phyloP scores from a whole-genome alignment of 2,113 vertebrate genomes.

The Sylvia atricapilla region DNA sequence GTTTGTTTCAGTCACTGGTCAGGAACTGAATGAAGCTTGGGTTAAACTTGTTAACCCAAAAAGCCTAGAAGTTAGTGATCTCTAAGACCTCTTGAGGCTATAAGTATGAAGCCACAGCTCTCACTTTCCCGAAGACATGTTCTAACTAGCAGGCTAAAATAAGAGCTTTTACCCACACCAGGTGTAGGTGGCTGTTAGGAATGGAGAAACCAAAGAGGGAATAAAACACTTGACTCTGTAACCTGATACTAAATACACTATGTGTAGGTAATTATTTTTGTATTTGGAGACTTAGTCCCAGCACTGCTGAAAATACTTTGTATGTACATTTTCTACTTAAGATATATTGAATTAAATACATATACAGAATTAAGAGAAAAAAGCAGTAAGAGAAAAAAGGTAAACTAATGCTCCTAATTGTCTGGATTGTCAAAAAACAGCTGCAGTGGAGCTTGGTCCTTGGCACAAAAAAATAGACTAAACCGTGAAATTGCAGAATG shows the following conservation, averaged over 20 bases:
- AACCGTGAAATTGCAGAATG: background rate
- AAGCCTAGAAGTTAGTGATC: background rate
- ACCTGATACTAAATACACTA: background rate
- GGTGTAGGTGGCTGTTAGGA: background rate
- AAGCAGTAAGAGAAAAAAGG: no score
- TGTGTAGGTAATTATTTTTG: background rate
- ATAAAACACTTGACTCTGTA: background rate
- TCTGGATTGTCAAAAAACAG: background rate
- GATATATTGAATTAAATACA: background rate
- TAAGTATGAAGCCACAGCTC: background rate
- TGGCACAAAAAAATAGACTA: background rate
- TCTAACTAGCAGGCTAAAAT: background rate
- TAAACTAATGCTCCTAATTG: background rate
- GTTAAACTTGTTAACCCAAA: background rate
- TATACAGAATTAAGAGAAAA: background rate
- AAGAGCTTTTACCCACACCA: background rate
- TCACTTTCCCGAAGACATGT: background rate
- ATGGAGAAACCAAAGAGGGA: background rate
- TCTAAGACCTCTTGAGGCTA: background rate
- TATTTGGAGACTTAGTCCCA: background rate
- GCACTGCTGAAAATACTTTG: background rate
- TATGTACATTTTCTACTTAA: background rate
- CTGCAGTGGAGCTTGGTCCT: background rate
- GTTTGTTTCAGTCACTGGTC: background rate
- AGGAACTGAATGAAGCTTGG: background rate